Conservation (phyloP, 1,140 invertebrate genomes). For the Nautilus pompilius region DNA sequence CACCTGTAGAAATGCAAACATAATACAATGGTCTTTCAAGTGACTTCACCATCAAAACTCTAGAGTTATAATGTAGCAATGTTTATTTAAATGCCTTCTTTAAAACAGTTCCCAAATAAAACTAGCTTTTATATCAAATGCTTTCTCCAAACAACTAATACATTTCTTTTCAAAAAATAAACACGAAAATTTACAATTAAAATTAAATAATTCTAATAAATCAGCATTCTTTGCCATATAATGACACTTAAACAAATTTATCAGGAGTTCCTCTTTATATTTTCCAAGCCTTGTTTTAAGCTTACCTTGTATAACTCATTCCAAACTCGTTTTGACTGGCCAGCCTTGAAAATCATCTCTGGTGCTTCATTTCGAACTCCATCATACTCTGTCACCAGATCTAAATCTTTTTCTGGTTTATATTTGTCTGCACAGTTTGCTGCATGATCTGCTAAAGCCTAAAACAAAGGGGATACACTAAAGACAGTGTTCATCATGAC, state of each 20-base stretch:
- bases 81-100: too few relatives aligned
- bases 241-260: too few relatives aligned
- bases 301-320: slow-evolving; percentile 94
- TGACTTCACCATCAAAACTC: too few relatives aligned
- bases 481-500: background rate
- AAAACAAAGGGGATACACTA: background rate
- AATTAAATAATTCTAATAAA: too few relatives aligned
- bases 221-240: too few relatives aligned
- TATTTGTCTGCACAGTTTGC: slow-evolving; percentile 70
- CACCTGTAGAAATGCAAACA: slow-evolving; percentile 60
- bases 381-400: slow-evolving; percentile 64
- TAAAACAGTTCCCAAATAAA: too few relatives aligned
- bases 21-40: background rate
- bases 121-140: too few relatives aligned
- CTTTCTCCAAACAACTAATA: too few relatives aligned
- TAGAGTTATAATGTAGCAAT: too few relatives aligned
- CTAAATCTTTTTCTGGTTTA: slow-evolving; percentile 73
- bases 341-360: slow-evolving; percentile 62
- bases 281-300: background rate
- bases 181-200: too few relatives aligned
- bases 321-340: slow-evolving; percentile 97
- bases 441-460: slow-evolving; percentile 33
- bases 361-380: slow-evolving; percentile 45
- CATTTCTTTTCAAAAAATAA: too few relatives aligned
- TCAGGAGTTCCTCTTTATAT: too few relatives aligned